Base-by-base conservation (phyloP, 2,113 vertebrate genomes). In the Hoplias malabaricus region DNA sequence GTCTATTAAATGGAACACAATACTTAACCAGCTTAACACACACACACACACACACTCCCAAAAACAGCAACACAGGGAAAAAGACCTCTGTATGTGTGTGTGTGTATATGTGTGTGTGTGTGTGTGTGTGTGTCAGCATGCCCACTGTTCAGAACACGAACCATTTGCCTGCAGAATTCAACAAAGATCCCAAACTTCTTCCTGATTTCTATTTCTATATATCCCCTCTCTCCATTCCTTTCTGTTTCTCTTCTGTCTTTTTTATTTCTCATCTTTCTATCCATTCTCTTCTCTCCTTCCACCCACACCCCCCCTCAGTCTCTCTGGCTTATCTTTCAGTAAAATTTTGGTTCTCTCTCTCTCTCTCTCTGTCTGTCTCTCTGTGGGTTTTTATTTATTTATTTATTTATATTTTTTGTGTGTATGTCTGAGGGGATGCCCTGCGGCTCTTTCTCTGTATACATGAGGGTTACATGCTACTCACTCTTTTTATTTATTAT, bases 361-460 rank as follows among this genome's bases (percentile, higher is more conserved):
- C 36, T 14, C 42, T 43, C 4, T 43, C 13, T 43, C 38, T 16
- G 56, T 56, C 11, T n/a, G 27, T 68, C 23, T 43, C 43, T 73
- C 19, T 57, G n/a, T n/a, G n/a, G n/a, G n/a, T n/a, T n/a, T n/a
- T n/a, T n/a, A n/a, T n/a, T n/a, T n/a, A n/a, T n/a, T n/a, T n/a
- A n/a, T n/a, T n/a, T n/a, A n/a, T n/a, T n/a, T n/a, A n/a, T n/a
- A n/a, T n/a, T n/a, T n/a, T n/a, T 23, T 68, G 48, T 66, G 63
- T 76, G 63, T 31, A 33, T 29, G 59, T 31, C 12, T 6, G 9
- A 21, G 43, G 16, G 36, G 38, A 75, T 71, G 54, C 33, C 54
- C 62, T 76, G 4, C 10, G 57, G 67, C 70, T 63, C 27, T 68
- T 8, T 54, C 56, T 75, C 43, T 69, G 65, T 68, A 29, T 16